Evolutionary conservation across 92 coral and sea anemone genomes (phyloP), one percentile per base, ranked within the genome.

Genomic region (Phenganax marumi): DNA sequence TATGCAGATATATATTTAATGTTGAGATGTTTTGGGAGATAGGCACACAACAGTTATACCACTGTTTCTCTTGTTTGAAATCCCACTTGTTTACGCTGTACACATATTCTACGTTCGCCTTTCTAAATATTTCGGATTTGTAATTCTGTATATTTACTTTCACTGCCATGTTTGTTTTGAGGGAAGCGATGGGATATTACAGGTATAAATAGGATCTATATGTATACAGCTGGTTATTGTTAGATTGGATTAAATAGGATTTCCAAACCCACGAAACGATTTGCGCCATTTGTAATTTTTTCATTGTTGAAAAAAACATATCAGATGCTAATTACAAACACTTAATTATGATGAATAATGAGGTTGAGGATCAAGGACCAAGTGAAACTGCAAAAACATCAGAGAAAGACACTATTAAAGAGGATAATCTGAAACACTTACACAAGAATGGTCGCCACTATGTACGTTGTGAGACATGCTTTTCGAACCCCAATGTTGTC

Each of bases 371-470:
- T n/a, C 66, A 60, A 60, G 66, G 21, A 9, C 66, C 66, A 60
- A 12, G 6, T 60, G 66, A 21, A 60, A 60, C 66, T 60, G 66
- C 66, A 60, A 60, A 60, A 9, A 60, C 26, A 60, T 60, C 66
- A n/a, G 66, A 60, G 66, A 60, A 54, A 10, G 60, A 7, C 62
- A 16, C n/a, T 17, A 57, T 21, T 12, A 57, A 17, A 57, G 63
- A 8, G 63, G 63, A 57, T 57, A 57, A 57, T 57, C 63, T 57
- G 63, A 57, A 57, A 57, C 63, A 57, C 63, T 57, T 57, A 57
- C 63, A 57, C 63, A 57, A 57, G 63, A 57, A 8, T 57, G 63
- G 63, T 8, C 63, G 63, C 63, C 63, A 57, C 63, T 57, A 57
- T 17, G 19, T 57, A 17, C 63, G 63, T 57, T 57, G 63, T 17